Percentiles rank a stretch among this genome's conserved stretches.
Evolutionary conservation across 2,113 vertebrate genomes (phyloP).

Genomic region (Pelecanoides urinatrix): DNA sequence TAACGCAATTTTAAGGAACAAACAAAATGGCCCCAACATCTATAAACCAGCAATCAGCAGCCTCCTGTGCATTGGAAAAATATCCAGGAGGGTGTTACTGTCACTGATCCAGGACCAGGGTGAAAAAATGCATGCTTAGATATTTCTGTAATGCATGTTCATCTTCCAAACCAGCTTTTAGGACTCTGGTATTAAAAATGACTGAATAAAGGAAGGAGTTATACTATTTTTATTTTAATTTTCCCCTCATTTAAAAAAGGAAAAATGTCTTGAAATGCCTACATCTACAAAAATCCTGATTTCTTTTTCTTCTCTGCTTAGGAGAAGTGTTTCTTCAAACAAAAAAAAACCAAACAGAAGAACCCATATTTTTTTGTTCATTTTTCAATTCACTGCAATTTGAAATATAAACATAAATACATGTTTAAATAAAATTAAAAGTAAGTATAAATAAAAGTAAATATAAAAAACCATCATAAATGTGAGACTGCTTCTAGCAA

Average conservation of each 20-base stretch:
- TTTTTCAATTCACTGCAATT: neutral
- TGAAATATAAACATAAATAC: neutral
- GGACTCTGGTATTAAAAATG: constrained; percentile 21
- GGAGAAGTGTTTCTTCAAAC: neutral
- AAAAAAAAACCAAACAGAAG: neutral
- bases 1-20: neutral
- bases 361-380: neutral
- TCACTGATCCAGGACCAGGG: neutral
- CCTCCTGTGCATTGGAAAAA: neutral
- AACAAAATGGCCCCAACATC: neutral
- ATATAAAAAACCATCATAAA: neutral
- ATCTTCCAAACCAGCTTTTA: constrained; percentile 52
- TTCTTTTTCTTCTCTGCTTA: neutral
- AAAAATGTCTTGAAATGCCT: neutral
- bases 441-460: neutral
- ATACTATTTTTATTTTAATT: constrained; percentile 43
- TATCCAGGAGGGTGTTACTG: constrained; percentile 28
- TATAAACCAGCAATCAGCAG: neutral
- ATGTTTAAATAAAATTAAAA: neutral
- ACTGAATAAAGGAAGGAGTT: constrained; percentile 1
- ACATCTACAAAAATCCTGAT: neutral
- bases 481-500: neutral
- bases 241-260: neutral
- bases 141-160: constrained; percentile 37
- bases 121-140: neutral